Percentiles rank a stretch among this genome's conserved stretches.
phyloP scores from a whole-genome alignment of 2,113 vertebrate genomes.

The Pteruthius melanotis region DNA sequence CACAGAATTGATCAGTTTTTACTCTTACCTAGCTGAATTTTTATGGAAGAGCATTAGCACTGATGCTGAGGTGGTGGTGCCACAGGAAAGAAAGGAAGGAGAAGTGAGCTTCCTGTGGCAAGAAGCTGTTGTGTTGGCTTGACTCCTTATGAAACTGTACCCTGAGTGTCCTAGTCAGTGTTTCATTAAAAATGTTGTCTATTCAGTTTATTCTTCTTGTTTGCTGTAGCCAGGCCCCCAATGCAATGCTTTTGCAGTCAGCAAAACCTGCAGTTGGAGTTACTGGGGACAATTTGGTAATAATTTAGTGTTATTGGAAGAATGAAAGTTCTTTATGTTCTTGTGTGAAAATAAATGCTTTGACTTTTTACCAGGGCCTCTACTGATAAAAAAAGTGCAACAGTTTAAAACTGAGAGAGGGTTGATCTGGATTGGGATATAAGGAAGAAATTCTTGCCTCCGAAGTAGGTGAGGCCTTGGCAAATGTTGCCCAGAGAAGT shows the following conservation, averaged over 20 bases:
- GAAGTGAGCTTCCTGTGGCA: neutral
- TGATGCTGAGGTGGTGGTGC: neutral
- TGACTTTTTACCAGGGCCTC: neutral
- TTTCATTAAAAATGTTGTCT: neutral
- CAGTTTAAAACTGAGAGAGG: neutral
- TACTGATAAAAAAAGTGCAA: neutral
- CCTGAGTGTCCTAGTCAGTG: neutral
- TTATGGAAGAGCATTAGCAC: neutral
- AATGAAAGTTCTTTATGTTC: neutral
- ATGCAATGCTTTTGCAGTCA: neutral
- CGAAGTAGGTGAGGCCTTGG: neutral
- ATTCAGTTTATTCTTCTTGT: neutral
- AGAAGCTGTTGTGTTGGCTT: neutral
- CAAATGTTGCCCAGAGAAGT: neutral
- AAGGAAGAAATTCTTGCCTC: neutral
- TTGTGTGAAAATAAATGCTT: neutral
- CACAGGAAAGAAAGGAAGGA: neutral
- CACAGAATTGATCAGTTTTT: neutral
- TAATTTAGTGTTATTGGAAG: neutral
- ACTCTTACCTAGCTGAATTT: neutral
- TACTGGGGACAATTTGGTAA: accelerated
- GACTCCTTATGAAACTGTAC: neutral
- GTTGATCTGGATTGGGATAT: neutral
- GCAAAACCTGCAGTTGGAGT: neutral
- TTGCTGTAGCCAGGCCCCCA: neutral